phyloP scores from a whole-genome alignment of 2,888 invertebrate genomes.

The Tridacna crocea region DNA sequence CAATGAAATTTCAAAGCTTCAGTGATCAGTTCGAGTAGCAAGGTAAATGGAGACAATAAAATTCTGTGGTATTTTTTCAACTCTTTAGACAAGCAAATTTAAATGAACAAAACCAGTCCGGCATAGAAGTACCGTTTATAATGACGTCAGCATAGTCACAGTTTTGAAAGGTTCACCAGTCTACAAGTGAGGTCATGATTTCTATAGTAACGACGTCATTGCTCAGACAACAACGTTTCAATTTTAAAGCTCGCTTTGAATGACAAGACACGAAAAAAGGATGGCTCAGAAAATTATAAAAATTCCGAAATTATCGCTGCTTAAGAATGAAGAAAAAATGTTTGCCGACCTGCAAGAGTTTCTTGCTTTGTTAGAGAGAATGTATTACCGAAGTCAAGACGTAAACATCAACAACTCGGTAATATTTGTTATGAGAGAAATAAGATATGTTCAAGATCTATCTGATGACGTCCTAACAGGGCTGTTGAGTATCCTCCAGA shows the following conservation, averaged over 20 bases:
- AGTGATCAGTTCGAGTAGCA: too few relatives aligned
- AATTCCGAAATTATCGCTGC: slow-evolving; percentile 2
- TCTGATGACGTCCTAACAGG: neutral
- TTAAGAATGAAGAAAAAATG: slow-evolving; percentile 1
- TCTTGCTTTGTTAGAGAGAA: neutral
- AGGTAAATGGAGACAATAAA: too few relatives aligned
- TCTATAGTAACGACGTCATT: neutral
- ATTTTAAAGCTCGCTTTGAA: too few relatives aligned
- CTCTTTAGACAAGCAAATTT: too few relatives aligned
- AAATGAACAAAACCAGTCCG: too few relatives aligned
- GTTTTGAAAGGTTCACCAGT: too few relatives aligned
- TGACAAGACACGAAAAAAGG: neutral
- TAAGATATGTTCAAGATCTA: neutral
- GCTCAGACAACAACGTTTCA: neutral
- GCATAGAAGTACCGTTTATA: too few relatives aligned
- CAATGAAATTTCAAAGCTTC: too few relatives aligned
- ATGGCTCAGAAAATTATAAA: neutral
- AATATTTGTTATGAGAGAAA: neutral
- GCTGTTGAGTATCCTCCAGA: neutral
- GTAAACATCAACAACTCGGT: neutral
- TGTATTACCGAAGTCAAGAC: neutral
- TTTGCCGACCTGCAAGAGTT: neutral
- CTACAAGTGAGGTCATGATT: too few relatives aligned
- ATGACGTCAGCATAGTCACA: too few relatives aligned
- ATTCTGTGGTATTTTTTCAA: too few relatives aligned